These are phyloP conservation scores for Ophion costatus DNA, from an alignment of 2,888 invertebrate species.

Conservation along the genomic window DNA sequence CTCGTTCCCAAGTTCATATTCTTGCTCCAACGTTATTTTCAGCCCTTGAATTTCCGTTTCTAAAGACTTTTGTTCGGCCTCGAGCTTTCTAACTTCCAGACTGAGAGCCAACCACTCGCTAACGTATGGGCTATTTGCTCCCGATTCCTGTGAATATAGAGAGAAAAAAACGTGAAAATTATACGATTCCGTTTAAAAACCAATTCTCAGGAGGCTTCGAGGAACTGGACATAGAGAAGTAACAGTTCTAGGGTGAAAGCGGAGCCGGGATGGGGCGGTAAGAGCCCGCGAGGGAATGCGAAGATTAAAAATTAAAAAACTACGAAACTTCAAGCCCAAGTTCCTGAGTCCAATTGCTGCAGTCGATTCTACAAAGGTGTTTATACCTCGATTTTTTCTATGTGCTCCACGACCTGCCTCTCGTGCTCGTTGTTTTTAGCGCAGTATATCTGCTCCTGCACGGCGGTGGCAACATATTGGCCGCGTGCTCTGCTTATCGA, in stretches of 20 bases:
- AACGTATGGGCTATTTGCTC: constrained; percentile 66
- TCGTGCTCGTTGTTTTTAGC: constrained; percentile 68
- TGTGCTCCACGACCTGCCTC: constrained; percentile 71
- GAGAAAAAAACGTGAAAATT: not conserved
- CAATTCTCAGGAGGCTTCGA: not conserved
- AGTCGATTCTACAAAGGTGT: not conserved
- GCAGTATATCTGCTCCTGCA: constrained; percentile 69
- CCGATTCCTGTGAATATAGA: constrained; percentile 51
- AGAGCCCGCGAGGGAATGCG: not conserved
- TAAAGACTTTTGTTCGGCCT: constrained; percentile 71
- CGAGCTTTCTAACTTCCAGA: constrained; percentile 77
- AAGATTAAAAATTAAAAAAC: not conserved
- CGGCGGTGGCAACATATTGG: constrained; percentile 72
- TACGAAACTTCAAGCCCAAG: not conserved
- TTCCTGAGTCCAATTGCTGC: not conserved
- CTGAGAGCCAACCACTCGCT: constrained; percentile 75
- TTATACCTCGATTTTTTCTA: constrained; percentile 77
- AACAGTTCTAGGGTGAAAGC: not conserved
- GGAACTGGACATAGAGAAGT: not conserved
- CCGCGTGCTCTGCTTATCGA: constrained; percentile 75
- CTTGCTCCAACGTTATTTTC: constrained; percentile 65
- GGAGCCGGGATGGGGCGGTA: not conserved
- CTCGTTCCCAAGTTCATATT: constrained; percentile 64
- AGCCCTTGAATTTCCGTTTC: constrained; percentile 73
- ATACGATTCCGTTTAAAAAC: not conserved